Percentiles rank a stretch among this genome's conserved stretches.
Conservation (phyloP, 2,113 vertebrate genomes). For the Chlamydotis undulata region DNA sequence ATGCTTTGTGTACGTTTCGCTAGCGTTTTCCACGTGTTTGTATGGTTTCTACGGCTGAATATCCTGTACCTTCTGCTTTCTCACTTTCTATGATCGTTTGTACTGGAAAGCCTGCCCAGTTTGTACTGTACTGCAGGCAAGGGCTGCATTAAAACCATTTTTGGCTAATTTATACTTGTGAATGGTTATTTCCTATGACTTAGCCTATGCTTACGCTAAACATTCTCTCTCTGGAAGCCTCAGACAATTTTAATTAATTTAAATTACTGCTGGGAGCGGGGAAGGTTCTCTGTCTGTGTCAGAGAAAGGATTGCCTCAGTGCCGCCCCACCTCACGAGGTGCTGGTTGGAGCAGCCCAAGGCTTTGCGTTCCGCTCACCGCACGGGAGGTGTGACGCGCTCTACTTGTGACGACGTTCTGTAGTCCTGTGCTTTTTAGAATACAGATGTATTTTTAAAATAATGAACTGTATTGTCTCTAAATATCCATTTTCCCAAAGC, state of each 20-base stretch:
- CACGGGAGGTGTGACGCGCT: not conserved
- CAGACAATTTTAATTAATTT: not conserved
- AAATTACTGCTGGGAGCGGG: not conserved
- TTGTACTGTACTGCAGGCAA: not conserved
- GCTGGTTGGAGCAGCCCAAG: not conserved
- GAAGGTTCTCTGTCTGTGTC: not conserved
- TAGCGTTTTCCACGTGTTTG: conserved; percentile 26
- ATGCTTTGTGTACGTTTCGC: not conserved
- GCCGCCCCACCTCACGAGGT: not conserved
- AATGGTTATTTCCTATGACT: not conserved
- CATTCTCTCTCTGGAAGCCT: not conserved
- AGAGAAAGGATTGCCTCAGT: not conserved
- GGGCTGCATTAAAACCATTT: conserved; percentile 59
- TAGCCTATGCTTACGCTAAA: not conserved
- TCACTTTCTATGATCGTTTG: conserved; percentile 46
- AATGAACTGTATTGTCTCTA: too few species aligned
- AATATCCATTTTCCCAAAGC: not conserved
- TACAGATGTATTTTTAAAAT: fast-evolving
- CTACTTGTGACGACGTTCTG: fast-evolving
- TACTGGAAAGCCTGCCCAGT: not conserved
- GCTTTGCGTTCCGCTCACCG: not conserved
- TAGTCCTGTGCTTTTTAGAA: not conserved
- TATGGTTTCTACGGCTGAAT: conserved; percentile 38
- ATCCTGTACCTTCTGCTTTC: not conserved
- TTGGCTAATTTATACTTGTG: not conserved